Evolutionary conservation across 2,888 invertebrate species (phyloP), one percentile per base, ranked within the genome.

Genomic region (Helleia helle): DNA sequence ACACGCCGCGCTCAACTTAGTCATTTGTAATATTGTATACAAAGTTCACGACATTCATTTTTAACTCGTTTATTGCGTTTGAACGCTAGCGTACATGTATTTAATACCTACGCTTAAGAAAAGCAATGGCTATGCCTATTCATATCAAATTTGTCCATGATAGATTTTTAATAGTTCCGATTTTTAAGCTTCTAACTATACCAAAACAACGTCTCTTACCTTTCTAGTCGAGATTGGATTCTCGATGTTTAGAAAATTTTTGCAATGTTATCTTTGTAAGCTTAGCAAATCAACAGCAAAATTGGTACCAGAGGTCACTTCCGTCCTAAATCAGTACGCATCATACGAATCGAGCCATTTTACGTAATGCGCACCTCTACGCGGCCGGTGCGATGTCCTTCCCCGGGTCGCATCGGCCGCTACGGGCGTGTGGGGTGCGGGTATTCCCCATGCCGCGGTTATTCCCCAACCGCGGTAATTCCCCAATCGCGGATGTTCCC

Each of bases 261-360:
- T 77, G 80, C 80, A 75, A 71, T 63, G 70, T 76, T 74, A 71
- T 74, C 73, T 76, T 71, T 73, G 62, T 81, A 80, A 81, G 83
- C 83, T 83, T 81, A 75, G 73, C 74, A 72, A 73, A 72, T 75
- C 83, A 77, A 75, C 80, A 79, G 77, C 79, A 79, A 79, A 77
- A 79, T 80, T 77, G 79, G 72, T 81, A 84, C 80, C 81, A 83
- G 79, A 79, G 67, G 80, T 81, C 83, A 84, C 83, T 83, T 84
- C 83, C 83, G 83, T 84, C 83, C 83, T 83, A 81, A 80, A 70
- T 80, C 83, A 83, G 79, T 80, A 81, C 64, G 83, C 83, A 80
- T 81, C 73, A 79, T 83, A 79, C 72, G 76, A 81, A 79, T 83
- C 83, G 83, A 84, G 83, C 83, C 83, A 84, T 84, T 84, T 84